Base-by-base conservation (phyloP, 1,140 invertebrate species). In the Zaprionus capensis region DNA sequence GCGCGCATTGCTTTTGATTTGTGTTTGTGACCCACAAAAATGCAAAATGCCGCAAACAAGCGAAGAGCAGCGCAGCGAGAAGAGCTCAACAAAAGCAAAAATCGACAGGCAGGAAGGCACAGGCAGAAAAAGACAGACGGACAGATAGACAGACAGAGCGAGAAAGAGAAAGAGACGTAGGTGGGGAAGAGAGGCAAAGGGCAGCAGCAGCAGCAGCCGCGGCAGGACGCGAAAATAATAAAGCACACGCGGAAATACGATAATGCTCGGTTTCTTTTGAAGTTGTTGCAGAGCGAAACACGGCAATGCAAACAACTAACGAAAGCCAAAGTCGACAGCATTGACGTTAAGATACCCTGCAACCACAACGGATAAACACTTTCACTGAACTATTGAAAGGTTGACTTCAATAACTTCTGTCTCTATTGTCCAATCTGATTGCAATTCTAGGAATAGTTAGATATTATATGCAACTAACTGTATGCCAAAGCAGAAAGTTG, bases 1-100 rank as follows among this genome's bases (percentile, higher is more conserved):
- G 46, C 71, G 65, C 76, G 80, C 83, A 84, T 88, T 88, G 81
- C 85, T 84, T 90, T 84, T 88, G 84, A 88, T 88, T 88, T 88
- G 84, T 90, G 84, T 90, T 74, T 77, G 74, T 88, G 85, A 88
- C 84, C 85, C 62, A 72, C 76, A 88, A 87, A 78, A 76, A 79
- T 77, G 66, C 66, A 82, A 82, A 82, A 80, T 82, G 78, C 78
- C 69, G 78, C 78, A 81, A 81, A 81, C 79, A 81, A 81, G 80
- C 74, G 62, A 80, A 51, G 69, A 69, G 56, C 73, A 71, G 34
- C 57, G 67, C 68, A 70, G 46, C 78, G 56, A 38, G 63, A 77
- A 71, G 46, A 81, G 56, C 36, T 63, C 44, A 76, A 77, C 61
- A 76, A 76, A 76, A 73, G 66, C 71, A 74, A 78, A 78, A 78